phyloP scores from a whole-genome alignment of 1,140 invertebrate genomes.

The Cardiocondyla obscurior region DNA sequence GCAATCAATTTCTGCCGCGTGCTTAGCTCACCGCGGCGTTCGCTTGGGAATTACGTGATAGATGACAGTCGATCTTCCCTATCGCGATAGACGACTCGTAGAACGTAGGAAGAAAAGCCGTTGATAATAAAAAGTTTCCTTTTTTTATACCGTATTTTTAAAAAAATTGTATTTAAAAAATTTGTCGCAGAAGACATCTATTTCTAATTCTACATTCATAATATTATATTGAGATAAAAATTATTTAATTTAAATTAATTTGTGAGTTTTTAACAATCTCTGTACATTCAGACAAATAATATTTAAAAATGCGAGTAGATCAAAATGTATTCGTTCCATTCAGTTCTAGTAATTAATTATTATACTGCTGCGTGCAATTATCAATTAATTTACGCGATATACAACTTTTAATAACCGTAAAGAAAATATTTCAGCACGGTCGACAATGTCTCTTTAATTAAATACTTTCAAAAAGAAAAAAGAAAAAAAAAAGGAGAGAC shows the following conservation, averaged over 20 bases:
- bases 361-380: background rate
- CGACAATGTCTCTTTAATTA: background rate
- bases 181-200: background rate
- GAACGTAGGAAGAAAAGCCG: background rate
- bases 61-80: constrained; percentile 49
- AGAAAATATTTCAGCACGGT: background rate
- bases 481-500: no score
- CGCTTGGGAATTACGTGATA: constrained; percentile 28
- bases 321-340: background rate
- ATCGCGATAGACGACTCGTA: constrained; percentile 12
- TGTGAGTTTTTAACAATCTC: no score
- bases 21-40: constrained; percentile 32
- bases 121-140: constrained; percentile 7
- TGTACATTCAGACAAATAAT: background rate
- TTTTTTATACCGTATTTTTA: no score
- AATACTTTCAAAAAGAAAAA: background rate
- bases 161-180: no score
- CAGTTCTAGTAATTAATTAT: background rate
- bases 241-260: no score
- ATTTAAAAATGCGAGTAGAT: background rate
- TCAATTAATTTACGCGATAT: background rate
- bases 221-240: no score
- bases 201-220: background rate
- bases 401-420: background rate
- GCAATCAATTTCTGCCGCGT: constrained; percentile 49